A percentile compares a stretch with the other conserved stretches of the same genome.
These are phyloP conservation scores for Pangasius larnaudii DNA, from an alignment of 2,797 vertebrate species.

Conservation along the genomic window DNA sequence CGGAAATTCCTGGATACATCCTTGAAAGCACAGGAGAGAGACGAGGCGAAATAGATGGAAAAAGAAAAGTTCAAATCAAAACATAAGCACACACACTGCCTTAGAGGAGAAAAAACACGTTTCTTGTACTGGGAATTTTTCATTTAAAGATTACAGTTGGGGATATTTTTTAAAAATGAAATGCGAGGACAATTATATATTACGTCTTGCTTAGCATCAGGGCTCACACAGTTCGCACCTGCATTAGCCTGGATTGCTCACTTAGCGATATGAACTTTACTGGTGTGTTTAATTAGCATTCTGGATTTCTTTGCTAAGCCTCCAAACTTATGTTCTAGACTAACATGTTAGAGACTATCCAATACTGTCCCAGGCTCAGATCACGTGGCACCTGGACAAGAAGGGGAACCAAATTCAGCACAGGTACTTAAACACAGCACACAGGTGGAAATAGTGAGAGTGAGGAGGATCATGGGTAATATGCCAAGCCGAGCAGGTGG, in stretches of 20 bases:
- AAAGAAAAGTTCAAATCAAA: neutral
- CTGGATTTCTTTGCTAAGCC: too few relatives aligned
- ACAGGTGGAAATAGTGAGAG: neutral
- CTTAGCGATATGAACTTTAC: too few relatives aligned
- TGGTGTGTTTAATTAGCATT: too few relatives aligned
- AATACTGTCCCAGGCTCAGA: neutral
- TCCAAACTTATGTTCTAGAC: too few relatives aligned
- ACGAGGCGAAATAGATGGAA: neutral
- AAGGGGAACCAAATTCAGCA: neutral
- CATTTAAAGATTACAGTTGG: neutral
- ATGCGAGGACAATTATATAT: too few relatives aligned
- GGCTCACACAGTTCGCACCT: too few relatives aligned
- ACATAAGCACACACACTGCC: neutral
- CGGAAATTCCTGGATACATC: neutral
- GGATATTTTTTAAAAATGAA: too few relatives aligned
- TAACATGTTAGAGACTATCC: neutral
- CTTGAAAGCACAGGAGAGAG: neutral
- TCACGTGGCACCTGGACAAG: neutral
- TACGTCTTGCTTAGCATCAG: too few relatives aligned
- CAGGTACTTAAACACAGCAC: neutral
- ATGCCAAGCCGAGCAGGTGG: too few relatives aligned
- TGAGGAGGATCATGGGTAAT: neutral
- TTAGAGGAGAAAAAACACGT: neutral
- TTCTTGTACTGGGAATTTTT: neutral
- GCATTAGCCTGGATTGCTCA: too few relatives aligned